Evolutionary conservation across 2,113 vertebrate species (phyloP), one percentile per base, ranked within the genome.

Genomic region (Oncorhynchus mykiss): DNA sequence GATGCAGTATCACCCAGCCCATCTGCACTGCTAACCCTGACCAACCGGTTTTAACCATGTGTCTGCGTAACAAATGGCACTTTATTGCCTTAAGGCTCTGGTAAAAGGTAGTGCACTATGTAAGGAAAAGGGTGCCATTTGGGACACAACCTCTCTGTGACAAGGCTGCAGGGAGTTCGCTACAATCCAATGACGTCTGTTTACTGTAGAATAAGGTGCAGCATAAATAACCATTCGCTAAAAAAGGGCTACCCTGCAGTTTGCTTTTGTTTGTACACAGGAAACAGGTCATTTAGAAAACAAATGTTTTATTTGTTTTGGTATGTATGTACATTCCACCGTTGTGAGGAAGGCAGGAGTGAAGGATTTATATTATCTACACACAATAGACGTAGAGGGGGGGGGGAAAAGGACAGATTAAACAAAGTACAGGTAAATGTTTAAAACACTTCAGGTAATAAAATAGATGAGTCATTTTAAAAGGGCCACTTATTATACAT

Each of bases 31-130:
- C 18, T 51, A 60, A 8, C 31, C 87, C 71, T 0, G 73, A 72
- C 54, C 13, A 75, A 87, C 90, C 13, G 49, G 90, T 90, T 88
- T 29, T 13, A 49, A 39, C 27, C 60, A 16, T n/a, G 18, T 75
- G 13, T 2, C 16, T 45, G 16, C 51, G 5, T 54, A 14, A 5
- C 51, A 54, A 54, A 54, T 54, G 51, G 51, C 51, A 54, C 16
- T 14, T 1, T 54, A 54, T 54, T 54, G 16, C 51, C 16, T 18
- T 54, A 54, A 18, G 51, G 13, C 14, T 54, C 14, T 54, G 3
- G 12, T 54, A 13, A 18, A 54, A 54, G 16, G 51, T 54, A 54
- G 51, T 54, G 51, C 51, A 54, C 51, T 54, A 54, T 54, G 2
- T 16, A 18, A 4, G 51, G 51, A 18, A 18, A 18, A 54, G 51